Base-by-base conservation (phyloP, 1,140 invertebrate species). In the Drosophila repleta region DNA sequence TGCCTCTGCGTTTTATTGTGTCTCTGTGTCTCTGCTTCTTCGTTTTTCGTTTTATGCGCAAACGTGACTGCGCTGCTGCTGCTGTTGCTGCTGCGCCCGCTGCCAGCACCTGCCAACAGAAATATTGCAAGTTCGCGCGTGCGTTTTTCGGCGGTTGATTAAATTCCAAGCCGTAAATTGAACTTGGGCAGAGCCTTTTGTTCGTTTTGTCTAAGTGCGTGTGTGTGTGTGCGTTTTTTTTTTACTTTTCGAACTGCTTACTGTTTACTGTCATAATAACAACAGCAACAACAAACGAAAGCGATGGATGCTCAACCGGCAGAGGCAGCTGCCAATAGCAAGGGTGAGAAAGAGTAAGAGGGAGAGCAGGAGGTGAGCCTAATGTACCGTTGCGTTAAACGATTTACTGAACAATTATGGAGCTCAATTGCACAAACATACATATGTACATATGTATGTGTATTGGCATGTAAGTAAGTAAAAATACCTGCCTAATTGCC, bases 101-200 rank as follows among this genome's bases (percentile, higher is more conserved):
- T 24, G 18, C 8, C 41, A 13, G 15, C 32, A 35, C 32, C 32
- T 35, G n/a, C 52, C 5, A 62, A 62, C 13, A 51, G 51, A 49
- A 56, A 51, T 45, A 63, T 68, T 70, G 65, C 41, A 62, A 73
- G 71, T 68, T 53, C 53, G 70, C 21, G 70, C 74, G 64, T 76
- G 71, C 58, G 60, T 74, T 79, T 79, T 79, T 57, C 48, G 65
- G 15, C 57, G 53, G 52, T 52, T 62, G 51, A 32, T 43, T 41
- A 60, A 68, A 74, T 80, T 74, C 74, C 79, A 70, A 60, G 35
- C 35, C 18, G 17, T 35, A 26, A 41, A 52, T 52, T 68, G 46
- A 68, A 52, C 56, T 60, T 61, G 48, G 26, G 49, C 11, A 15
- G 26, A 58, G 53, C 21, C 17, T 29, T 58, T 58, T 37, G 26